phyloP scores from a whole-genome alignment of 2,113 vertebrate species.

The Tupaia chinensis region DNA sequence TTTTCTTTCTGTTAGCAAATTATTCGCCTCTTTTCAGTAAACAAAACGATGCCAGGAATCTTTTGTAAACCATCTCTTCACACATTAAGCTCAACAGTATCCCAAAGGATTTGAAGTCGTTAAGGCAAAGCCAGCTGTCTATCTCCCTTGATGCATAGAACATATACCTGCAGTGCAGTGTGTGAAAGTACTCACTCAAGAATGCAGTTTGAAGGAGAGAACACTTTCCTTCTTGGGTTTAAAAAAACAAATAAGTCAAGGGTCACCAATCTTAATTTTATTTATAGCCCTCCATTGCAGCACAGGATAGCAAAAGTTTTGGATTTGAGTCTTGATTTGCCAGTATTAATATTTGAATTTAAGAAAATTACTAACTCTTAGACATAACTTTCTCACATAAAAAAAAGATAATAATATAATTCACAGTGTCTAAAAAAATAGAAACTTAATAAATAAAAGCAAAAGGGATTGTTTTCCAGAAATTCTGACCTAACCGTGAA shows the following conservation, averaged over 20 bases:
- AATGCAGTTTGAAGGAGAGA: not conserved
- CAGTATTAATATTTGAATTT: not conserved
- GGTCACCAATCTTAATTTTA: not conserved
- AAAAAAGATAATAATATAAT: not conserved
- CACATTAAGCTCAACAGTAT: not conserved
- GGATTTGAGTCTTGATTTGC: not conserved
- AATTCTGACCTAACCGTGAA: not conserved
- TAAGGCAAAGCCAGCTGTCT: not conserved
- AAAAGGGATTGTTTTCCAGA: not conserved
- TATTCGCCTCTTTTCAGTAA: not conserved
- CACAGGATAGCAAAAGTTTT: not conserved
- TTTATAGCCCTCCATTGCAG: not conserved
- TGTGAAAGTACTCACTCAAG: not conserved
- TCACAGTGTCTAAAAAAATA: not conserved
- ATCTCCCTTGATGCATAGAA: not conserved
- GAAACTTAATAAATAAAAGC: not conserved
- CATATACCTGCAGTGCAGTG: not conserved
- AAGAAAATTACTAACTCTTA: not conserved
- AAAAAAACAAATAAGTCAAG: not conserved
- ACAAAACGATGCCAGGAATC: not conserved
- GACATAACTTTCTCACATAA: not conserved
- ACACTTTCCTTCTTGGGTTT: not conserved
- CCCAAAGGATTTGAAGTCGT: not conserved
- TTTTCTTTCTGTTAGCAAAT: not conserved
- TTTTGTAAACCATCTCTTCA: not conserved